Evolutionary conservation across 1,140 invertebrate genomes (phyloP).

Genomic region (Chelonus insularis): DNA sequence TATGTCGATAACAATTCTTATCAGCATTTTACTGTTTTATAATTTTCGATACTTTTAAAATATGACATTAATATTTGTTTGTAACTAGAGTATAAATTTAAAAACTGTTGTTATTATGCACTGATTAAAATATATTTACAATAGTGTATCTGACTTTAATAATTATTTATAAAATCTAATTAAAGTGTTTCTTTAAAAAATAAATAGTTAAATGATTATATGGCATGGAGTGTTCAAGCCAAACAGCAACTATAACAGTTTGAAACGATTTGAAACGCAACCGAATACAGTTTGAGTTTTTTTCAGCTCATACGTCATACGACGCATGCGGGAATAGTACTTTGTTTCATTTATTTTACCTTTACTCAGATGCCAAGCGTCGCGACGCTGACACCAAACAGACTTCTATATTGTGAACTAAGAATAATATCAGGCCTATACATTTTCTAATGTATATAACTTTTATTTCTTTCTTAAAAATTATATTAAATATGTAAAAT

Average conservation of each 20-base stretch:
- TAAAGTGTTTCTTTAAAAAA: not conserved
- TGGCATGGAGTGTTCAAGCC: slow-evolving; percentile 54
- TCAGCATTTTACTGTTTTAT: too few relatives aligned
- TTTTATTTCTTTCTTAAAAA: too few relatives aligned
- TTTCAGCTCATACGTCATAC: slow-evolving; percentile 5
- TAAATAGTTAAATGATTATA: slow-evolving; percentile 36
- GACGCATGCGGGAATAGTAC: slow-evolving; percentile 1
- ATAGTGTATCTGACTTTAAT: too few relatives aligned
- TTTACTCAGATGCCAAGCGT: not conserved
- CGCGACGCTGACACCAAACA: slow-evolving; percentile 12
- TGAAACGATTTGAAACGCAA: slow-evolving; percentile 52
- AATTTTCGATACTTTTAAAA: not conserved
- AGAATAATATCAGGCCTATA: slow-evolving; percentile 40
- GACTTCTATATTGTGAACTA: slow-evolving; percentile 31
- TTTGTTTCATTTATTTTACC: not conserved
- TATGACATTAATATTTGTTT: not conserved
- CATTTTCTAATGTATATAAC: too few relatives aligned
- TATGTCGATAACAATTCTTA: too few relatives aligned
- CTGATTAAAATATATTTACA: too few relatives aligned
- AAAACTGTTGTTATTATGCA: too few relatives aligned
- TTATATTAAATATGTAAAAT: too few relatives aligned
- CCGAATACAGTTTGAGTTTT: slow-evolving; percentile 43
- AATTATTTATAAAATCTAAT: not conserved
- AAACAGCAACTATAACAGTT: slow-evolving; percentile 53
- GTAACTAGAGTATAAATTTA: too few relatives aligned